Evolutionary conservation across 2,888 invertebrate genomes (phyloP), one percentile per base, ranked within the genome.

Genomic region (Boloria euphrosyne): DNA sequence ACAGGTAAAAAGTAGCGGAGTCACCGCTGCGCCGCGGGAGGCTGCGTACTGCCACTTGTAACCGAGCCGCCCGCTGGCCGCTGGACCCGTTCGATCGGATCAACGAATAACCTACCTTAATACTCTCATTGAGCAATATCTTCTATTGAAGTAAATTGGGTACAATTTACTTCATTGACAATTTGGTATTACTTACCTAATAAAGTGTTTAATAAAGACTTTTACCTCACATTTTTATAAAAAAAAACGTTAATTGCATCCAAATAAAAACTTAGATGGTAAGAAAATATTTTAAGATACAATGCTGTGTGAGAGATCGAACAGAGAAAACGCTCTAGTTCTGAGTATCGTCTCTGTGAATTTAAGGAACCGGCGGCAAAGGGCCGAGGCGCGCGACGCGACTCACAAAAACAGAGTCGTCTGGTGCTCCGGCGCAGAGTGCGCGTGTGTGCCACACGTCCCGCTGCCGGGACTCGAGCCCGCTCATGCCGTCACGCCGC

Each of bases 381-480:
- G 79, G 78, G 82, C 70, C 82, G 78, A 78, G 81, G 80, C 85
- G 87, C 83, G 84, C 85, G 86, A 80, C 89, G 84, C 83, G 86
- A 85, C 87, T 85, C 76, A 78, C 90, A 90, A 90, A 90, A 90
- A 91, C 88, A 76, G 74, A 80, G 78, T 80, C 76, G 89, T 85
- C 86, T 86, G 84, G 76, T 81, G 80, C 80, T 71, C 77, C 78
- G 77, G 73, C 78, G 79, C 75, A 73, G 77, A 75, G 77, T 78
- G 77, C 78, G 83, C 80, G 80, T 79, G 79, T 66, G 66, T 68
- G 68, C 53, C 68, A 38, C 66, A 55, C 59, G 58, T 46, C 46
- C 63, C 22, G 17, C 13, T 17, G 49, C 49, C 14, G 38, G 13
- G 53, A 16, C 16, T 16, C 66, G 55, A 61, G 65, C 66, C 67